phyloP scores from a whole-genome alignment of 2,888 invertebrate species.

The Zygaena filipendulae region DNA sequence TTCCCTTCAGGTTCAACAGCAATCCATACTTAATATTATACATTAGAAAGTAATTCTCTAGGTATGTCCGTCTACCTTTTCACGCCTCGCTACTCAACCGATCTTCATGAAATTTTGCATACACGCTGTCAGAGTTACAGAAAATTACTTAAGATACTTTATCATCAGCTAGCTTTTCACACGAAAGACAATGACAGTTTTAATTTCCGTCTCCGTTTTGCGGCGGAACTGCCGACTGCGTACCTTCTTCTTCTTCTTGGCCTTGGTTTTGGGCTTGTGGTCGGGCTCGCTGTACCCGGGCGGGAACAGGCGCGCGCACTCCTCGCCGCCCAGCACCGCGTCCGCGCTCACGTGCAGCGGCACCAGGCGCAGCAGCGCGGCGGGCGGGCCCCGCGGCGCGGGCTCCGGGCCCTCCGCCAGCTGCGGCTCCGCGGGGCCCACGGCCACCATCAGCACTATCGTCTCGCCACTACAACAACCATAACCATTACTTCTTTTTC shows the following conservation, averaged over 20 bases:
- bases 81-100: too few species aligned
- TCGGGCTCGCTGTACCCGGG: conserved; percentile 69
- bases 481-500: background rate
- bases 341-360: conserved; percentile 78
- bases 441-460: conserved; percentile 74
- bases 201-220: too few species aligned
- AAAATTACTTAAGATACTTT: too few species aligned
- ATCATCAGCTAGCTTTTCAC: too few species aligned
- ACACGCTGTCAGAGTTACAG: too few species aligned
- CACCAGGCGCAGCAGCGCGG: conserved; percentile 71
- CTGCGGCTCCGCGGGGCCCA: conserved; percentile 71
- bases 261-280: conserved; percentile 44
- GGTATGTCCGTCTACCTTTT: too few species aligned
- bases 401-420: conserved; percentile 71
- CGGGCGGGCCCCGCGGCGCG: conserved; percentile 72
- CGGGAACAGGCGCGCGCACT: conserved; percentile 77
- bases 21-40: too few species aligned
- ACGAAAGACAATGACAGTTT: too few species aligned
- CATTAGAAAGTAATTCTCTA: too few species aligned
- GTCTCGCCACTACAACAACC: conserved; percentile 70
- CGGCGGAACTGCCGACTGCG: too few species aligned
- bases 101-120: too few species aligned
- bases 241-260: conserved; percentile 69
- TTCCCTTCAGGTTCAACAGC: too few species aligned
- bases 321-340: conserved; percentile 70